Percentiles rank a stretch among this genome's conserved stretches.
Evolutionary conservation across 1,140 invertebrate genomes (phyloP).

Genomic region (Atta colombica): DNA sequence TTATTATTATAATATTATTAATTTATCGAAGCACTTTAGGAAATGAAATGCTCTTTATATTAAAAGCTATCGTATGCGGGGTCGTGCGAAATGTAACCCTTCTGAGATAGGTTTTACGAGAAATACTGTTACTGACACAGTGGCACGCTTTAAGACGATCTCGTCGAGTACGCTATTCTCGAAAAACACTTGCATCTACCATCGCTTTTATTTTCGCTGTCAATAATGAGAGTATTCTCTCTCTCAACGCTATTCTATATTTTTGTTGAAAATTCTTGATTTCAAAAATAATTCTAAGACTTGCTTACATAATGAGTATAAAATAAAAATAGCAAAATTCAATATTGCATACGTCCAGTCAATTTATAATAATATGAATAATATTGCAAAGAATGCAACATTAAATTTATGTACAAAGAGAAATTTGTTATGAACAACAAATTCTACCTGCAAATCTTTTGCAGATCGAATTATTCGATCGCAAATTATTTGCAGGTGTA

Average conservation of each 20-base stretch:
- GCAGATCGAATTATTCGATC: too few species aligned
- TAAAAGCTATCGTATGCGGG: conserved; percentile 65
- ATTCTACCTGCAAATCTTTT: too few species aligned
- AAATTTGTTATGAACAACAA: too few species aligned
- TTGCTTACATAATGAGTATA: neutral
- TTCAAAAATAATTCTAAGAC: neutral
- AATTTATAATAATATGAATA: neutral
- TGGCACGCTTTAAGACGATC: conserved; percentile 81
- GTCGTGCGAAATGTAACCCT: conserved; percentile 78
- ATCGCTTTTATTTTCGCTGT: conserved; percentile 24
- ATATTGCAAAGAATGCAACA: neutral
- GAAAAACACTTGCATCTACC: conserved; percentile 64
- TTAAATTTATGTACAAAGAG: neutral
- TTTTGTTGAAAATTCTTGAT: neutral
- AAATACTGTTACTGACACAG: conserved; percentile 84
- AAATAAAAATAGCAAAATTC: neutral
- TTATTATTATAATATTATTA: conserved; percentile 36
- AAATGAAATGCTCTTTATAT: conserved; percentile 65
- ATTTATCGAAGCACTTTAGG: conserved; percentile 55
- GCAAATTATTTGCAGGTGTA: too few species aligned
- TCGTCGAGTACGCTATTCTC: conserved; percentile 66
- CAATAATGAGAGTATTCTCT: neutral
- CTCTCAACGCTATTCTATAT: neutral
- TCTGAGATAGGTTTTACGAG: conserved; percentile 72
- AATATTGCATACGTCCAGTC: neutral